Conservation (phyloP, 1,140 invertebrate species). For the Anthonomus grandis region DNA sequence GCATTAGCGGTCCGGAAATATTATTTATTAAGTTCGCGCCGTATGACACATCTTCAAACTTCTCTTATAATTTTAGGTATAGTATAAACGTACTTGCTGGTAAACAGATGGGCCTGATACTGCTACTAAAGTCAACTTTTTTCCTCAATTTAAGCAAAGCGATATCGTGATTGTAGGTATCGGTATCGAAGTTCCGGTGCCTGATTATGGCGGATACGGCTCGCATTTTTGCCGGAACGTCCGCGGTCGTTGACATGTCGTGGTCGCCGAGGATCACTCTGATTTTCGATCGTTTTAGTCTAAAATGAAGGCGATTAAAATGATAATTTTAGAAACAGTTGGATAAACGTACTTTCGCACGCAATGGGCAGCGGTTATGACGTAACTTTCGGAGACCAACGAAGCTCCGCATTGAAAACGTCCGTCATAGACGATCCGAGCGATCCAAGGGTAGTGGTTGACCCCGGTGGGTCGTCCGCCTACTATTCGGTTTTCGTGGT, state of each 20-base stretch:
- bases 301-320: conserved; percentile 40
- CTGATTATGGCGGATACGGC: conserved; percentile 73
- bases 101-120: conserved; percentile 76
- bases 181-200: conserved; percentile 77
- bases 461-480: conserved; percentile 73
- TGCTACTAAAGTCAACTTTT: conserved; percentile 73
- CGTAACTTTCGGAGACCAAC: conserved; percentile 68
- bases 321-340: not conserved
- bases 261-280: conserved; percentile 76
- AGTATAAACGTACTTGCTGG: conserved; percentile 56
- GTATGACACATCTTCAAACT: no score
- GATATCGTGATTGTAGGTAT: conserved; percentile 85
- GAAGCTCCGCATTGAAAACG: conserved; percentile 90
- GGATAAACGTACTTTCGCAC: conserved; percentile 55
- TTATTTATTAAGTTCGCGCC: no score
- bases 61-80: not conserved
- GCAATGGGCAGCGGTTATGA: conserved; percentile 67
- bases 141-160: conserved; percentile 74
- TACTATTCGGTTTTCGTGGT: conserved; percentile 68
- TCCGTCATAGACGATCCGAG: conserved; percentile 76
- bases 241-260: conserved; percentile 72
- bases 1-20: no score
- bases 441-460: conserved; percentile 86
- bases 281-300: conserved; percentile 73
- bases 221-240: conserved; percentile 72